phyloP scores from a whole-genome alignment of 2,113 vertebrate genomes.

The Microcebus ravelobensis region DNA sequence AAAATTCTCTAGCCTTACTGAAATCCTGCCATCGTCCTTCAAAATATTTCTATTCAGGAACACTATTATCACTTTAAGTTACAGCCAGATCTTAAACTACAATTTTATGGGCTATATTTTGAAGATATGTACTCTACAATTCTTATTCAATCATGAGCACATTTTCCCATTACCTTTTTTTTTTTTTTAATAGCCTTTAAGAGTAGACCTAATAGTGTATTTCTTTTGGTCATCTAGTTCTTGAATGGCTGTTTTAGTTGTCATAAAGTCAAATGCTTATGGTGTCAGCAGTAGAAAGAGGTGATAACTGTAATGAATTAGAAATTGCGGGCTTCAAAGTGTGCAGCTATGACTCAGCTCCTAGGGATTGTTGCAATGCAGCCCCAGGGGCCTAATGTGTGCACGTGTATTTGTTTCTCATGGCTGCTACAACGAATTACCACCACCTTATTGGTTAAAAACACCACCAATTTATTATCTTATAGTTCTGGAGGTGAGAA shows the following conservation, averaged over 20 bases:
- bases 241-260: neutral
- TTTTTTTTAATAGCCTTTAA: neutral
- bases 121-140: neutral
- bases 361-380: neutral
- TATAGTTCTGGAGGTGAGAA: neutral
- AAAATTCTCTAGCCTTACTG: neutral
- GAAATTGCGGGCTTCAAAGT: neutral
- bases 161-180: neutral
- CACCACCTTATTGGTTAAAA: neutral
- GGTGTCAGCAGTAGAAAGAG: neutral
- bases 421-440: neutral
- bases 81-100: neutral
- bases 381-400: neutral
- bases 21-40: neutral
- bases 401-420: neutral
- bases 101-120: constrained; percentile 25
- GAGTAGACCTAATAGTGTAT: neutral
- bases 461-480: neutral
- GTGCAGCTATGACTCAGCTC: neutral
- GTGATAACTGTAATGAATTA: neutral
- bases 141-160: neutral
- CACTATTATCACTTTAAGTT: neutral
- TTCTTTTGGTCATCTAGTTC: neutral
- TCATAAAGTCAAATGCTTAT: neutral
- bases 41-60: neutral